A percentile compares a stretch with the other conserved stretches of the same genome.
phyloP scores from a whole-genome alignment of 2,797 vertebrate species.

The Alauda arvensis region DNA sequence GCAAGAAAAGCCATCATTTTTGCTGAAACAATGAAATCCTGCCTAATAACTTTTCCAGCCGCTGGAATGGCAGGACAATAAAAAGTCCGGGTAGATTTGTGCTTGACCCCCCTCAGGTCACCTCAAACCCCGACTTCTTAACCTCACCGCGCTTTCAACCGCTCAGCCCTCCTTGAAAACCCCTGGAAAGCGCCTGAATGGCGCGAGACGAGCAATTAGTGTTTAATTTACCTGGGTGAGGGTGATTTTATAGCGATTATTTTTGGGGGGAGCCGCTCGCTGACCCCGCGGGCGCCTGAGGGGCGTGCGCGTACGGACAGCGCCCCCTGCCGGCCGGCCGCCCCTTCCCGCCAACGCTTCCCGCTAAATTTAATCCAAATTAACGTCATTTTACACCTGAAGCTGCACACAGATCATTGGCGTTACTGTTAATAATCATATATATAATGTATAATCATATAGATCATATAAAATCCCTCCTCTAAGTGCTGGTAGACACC shows the following conservation, averaged over 20 bases:
- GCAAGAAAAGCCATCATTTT: not conserved
- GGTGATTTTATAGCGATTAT: too few relatives aligned
- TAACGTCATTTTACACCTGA: not conserved
- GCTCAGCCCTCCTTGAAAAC: not conserved
- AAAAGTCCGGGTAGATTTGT: not conserved
- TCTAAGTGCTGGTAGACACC: not conserved
- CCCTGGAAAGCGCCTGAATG: not conserved
- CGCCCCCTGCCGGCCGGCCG: constrained; percentile 40
- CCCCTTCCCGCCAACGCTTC: too few relatives aligned
- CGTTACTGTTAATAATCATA: accelerated
- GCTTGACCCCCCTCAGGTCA: not conserved
- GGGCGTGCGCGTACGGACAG: not conserved
- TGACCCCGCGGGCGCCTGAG: not conserved
- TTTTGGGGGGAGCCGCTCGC: not conserved
- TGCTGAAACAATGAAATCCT: constrained; percentile 13
- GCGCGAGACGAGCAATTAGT: not conserved
- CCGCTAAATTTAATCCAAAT: not conserved
- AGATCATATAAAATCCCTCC: not conserved
- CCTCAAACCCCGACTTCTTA: not conserved
- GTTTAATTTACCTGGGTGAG: not conserved
- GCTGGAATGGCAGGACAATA: not conserved
- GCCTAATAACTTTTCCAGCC: not conserved
- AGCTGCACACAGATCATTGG: accelerated
- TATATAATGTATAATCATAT: accelerated
- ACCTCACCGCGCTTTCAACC: not conserved